phyloP scores from a whole-genome alignment of 1,140 invertebrate species.

The Achatina immaculata region DNA sequence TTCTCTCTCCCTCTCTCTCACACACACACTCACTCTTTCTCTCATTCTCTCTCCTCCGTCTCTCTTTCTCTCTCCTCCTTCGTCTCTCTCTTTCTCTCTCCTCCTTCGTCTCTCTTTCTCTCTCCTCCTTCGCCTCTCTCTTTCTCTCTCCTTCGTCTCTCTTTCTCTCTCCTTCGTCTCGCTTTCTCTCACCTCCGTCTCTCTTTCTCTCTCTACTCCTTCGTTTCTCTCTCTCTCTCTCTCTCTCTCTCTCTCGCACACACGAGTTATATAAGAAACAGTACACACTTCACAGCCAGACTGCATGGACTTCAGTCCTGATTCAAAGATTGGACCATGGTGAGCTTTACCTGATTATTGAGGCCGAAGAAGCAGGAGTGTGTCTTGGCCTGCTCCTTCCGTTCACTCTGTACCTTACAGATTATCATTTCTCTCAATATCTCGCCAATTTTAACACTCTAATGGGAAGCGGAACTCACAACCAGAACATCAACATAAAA shows the following conservation, averaged over 20 bases:
- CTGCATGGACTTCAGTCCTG: too few relatives aligned
- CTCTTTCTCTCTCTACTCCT: slow-evolving; percentile 13
- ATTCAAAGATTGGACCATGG: too few relatives aligned
- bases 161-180: slow-evolving; percentile 22
- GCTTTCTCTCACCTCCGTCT: neutral
- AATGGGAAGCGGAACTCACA: too few relatives aligned
- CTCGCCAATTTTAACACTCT: too few relatives aligned
- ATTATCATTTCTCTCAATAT: too few relatives aligned
- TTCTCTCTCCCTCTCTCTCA: neutral
- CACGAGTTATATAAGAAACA: too few relatives aligned
- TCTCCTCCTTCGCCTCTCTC: slow-evolving; percentile 14
- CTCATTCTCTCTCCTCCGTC: neutral
- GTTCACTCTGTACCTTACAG: too few relatives aligned
- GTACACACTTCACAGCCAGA: too few relatives aligned
- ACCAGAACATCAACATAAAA: too few relatives aligned
- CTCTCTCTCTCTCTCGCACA: slow-evolving; percentile 2
- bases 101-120: slow-evolving; percentile 7
- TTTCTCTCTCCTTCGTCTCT: slow-evolving; percentile 21
- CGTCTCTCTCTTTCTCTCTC: slow-evolving; percentile 11
- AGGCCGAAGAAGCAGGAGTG: too few relatives aligned
- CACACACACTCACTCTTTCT: neutral
- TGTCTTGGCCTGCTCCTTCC: too few relatives aligned
- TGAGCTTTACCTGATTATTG: too few relatives aligned
- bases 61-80: neutral
- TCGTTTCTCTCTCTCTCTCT: slow-evolving; percentile 12